Conservation (phyloP, 2,888 invertebrate genomes). For the Nudaria mundana region DNA sequence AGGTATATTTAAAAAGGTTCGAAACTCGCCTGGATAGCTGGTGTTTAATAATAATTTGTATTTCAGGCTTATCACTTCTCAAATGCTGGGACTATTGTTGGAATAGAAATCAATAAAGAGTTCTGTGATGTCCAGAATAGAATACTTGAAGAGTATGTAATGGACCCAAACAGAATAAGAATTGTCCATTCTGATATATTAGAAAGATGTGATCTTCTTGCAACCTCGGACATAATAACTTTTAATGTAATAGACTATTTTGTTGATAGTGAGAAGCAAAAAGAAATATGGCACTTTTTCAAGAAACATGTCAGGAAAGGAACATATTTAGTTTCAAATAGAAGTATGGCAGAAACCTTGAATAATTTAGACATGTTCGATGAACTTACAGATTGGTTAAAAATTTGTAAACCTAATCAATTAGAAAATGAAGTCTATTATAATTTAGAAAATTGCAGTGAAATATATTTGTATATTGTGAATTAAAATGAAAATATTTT, state of each 20-base stretch:
- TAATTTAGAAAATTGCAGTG: slow-evolving; percentile 61
- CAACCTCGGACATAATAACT: slow-evolving; percentile 81
- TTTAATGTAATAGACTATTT: slow-evolving; percentile 88
- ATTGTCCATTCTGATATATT: slow-evolving; percentile 82
- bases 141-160: slow-evolving; percentile 76
- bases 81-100: slow-evolving; percentile 80
- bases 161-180: slow-evolving; percentile 74
- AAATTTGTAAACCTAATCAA: slow-evolving; percentile 61
- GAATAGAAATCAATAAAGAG: slow-evolving; percentile 86
- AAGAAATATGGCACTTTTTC: slow-evolving; percentile 82
- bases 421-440: slow-evolving; percentile 69
- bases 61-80: slow-evolving; percentile 83
- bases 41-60: too few species aligned
- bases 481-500: slow-evolving; percentile 54
- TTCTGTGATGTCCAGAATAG: slow-evolving; percentile 83
- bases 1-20: too few species aligned
- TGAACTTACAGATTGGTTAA: slow-evolving; percentile 72
- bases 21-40: too few species aligned
- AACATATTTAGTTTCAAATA: slow-evolving; percentile 80
- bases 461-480: slow-evolving; percentile 65
- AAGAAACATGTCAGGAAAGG: slow-evolving; percentile 77
- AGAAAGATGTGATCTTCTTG: slow-evolving; percentile 75
- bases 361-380: slow-evolving; percentile 68
- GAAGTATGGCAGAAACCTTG: slow-evolving; percentile 79
- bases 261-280: slow-evolving; percentile 79